Conservation (phyloP, 2,113 vertebrate genomes). For the Helogale parvula region DNA sequence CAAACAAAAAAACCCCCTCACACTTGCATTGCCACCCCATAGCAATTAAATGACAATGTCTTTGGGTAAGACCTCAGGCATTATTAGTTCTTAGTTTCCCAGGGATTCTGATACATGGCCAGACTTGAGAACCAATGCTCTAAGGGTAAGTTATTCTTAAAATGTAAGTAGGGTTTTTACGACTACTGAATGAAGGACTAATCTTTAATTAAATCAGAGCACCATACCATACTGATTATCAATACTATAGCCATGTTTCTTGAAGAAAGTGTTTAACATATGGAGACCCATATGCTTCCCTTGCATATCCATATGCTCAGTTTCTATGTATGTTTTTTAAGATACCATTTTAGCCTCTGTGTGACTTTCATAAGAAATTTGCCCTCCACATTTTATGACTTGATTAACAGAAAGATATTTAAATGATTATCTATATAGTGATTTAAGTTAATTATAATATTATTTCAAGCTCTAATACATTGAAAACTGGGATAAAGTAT, state of each 20-base stretch:
- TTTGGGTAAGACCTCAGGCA: background rate
- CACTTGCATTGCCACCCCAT: background rate
- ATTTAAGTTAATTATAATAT: slow-evolving; percentile 26
- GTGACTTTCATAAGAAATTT: slow-evolving; percentile 64
- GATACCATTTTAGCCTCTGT: slow-evolving; percentile 74
- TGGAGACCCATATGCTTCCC: slow-evolving; percentile 81
- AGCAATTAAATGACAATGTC: background rate
- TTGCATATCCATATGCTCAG: slow-evolving; percentile 81
- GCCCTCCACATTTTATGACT: background rate
- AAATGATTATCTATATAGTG: background rate
- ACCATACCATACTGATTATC: slow-evolving; percentile 65
- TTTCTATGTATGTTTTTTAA: slow-evolving; percentile 75
- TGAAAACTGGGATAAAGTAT: background rate
- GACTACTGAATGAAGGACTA: slow-evolving; percentile 55
- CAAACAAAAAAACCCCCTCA: background rate
- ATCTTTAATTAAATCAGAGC: slow-evolving; percentile 66
- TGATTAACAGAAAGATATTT: background rate
- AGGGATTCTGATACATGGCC: background rate
- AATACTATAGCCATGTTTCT: slow-evolving; percentile 65
- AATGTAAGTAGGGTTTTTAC: slow-evolving; percentile 47
- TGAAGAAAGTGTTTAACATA: slow-evolving; percentile 82
- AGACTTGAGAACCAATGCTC: background rate
- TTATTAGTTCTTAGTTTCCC: background rate
- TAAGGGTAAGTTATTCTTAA: background rate
- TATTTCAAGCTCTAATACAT: background rate